Evolutionary conservation across 2,888 invertebrate genomes (phyloP).

Genomic region (Leucophenga montana): DNA sequence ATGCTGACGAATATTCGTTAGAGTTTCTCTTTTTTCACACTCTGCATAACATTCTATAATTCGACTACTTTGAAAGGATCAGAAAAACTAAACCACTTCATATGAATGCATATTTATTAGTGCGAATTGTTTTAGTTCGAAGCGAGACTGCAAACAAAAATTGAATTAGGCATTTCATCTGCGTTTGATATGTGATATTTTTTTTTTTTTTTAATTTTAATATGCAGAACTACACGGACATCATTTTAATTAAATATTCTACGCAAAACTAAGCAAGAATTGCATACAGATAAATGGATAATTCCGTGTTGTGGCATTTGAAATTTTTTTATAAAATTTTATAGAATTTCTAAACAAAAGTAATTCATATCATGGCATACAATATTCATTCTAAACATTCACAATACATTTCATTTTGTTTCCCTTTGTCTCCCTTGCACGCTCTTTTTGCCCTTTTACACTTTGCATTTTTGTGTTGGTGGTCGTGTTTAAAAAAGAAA

Average conservation of each 20-base stretch:
- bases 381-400: slow-evolving; percentile 2
- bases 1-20: slow-evolving; percentile 58
- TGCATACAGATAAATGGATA: not conserved
- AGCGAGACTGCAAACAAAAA: too few species aligned
- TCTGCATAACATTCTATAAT: slow-evolving; percentile 20
- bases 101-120: too few species aligned
- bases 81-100: too few species aligned
- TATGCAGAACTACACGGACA: not conserved
- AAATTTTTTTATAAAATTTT: slow-evolving; percentile 12
- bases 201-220: not conserved
- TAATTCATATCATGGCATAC: too few species aligned
- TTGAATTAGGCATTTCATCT: not conserved
- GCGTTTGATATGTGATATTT: slow-evolving; percentile 5
- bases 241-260: slow-evolving; percentile 13
- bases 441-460: slow-evolving; percentile 34
- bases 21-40: not conserved
- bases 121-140: too few species aligned
- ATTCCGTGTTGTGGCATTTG: slow-evolving; percentile 1
- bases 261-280: not conserved
- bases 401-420: not conserved
- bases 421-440: slow-evolving; percentile 43
- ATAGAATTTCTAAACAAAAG: not conserved
- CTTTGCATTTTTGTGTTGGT: too few species aligned
- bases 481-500: not conserved
- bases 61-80: not conserved